Evolutionary conservation across 2,888 invertebrate species (phyloP), one percentile per base, ranked within the genome.

Genomic region (Spisula solida): DNA sequence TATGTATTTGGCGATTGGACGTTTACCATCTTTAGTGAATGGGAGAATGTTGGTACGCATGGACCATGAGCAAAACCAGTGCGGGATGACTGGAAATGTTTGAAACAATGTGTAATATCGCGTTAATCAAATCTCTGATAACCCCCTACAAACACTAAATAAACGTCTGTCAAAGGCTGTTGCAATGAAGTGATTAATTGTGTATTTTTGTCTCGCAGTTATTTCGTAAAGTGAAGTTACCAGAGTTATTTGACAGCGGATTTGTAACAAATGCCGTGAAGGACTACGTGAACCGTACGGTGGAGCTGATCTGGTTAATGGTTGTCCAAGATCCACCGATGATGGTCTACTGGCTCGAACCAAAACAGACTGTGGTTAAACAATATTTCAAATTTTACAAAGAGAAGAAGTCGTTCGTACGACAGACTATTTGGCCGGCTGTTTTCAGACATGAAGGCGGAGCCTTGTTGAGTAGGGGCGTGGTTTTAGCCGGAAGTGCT

Each of bases 391-490:
- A 88, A 29, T 91, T 88, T 85, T 91, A 82, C 55, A 83, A 89
- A 10, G 66, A 78, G 34, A 86, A 85, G 31, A 86, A 66, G 4
- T 31, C 83, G 16, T 60, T 80, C n/a, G 90, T 90, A 10, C 83
- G 86, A 78, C 88, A 90, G 47, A 91, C 89, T 20, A 86, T 91
- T 6, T 91, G 91, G 91, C 91, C 91, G 25, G 91, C 91, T n/a
- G 87, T 91, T 20, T 88, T 91, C n/a, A 79, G 79, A 10, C 56
- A 86, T 14, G 91, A 89, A 34, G 86, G 88, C 34, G 91, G 91
- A 10, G 88, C 83, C 14, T 81, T 91, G 55, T 81, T 91, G 48
- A 88, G 85, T 41, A 91, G 89, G 78, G 91, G 91, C 34, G 89
- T 91, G 12, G 85, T 91, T 25, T 18, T 89, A 56, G 89, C 89